Percentiles rank a stretch among this genome's conserved stretches.
These are phyloP conservation scores for Dolichotis patagonum DNA, from an alignment of 2,113 vertebrate species.

Conservation along the genomic window DNA sequence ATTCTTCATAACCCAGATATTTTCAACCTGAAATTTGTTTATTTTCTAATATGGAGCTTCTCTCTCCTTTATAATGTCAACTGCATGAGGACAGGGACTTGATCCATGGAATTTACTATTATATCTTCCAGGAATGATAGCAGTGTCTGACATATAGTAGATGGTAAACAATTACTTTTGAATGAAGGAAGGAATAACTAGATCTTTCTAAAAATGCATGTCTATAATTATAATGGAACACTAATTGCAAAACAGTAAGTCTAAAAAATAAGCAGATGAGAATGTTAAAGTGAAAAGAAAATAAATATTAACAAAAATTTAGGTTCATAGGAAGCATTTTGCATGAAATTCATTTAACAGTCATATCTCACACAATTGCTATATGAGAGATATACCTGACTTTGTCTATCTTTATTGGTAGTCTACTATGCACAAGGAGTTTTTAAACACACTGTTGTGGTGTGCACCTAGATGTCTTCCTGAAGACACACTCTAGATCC, in stretches of 20 bases:
- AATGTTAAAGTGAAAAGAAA: background rate
- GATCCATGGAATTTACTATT: background rate
- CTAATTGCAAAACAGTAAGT: background rate
- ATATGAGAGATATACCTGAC: background rate
- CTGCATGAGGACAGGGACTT: background rate
- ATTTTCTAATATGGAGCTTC: background rate
- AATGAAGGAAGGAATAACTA: background rate
- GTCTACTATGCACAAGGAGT: background rate
- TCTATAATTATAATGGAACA: background rate
- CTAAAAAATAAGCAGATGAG: background rate
- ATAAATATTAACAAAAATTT: slow-evolving; percentile 1
- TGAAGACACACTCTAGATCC: no score
- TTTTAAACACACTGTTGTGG: background rate
- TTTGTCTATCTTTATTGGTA: background rate
- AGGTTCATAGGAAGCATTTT: background rate
- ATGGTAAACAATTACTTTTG: background rate
- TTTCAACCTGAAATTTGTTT: background rate
- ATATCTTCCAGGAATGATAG: background rate
- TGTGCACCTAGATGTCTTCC: background rate
- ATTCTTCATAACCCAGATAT: background rate
- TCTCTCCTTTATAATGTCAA: background rate
- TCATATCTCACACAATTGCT: background rate
- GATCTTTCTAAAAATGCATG: background rate
- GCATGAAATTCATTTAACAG: slow-evolving; percentile 6
- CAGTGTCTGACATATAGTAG: background rate